Evolutionary conservation across 2,797 vertebrate species (phyloP), one percentile per base, ranked within the genome.

Genomic region (Oreortyx pictus): DNA sequence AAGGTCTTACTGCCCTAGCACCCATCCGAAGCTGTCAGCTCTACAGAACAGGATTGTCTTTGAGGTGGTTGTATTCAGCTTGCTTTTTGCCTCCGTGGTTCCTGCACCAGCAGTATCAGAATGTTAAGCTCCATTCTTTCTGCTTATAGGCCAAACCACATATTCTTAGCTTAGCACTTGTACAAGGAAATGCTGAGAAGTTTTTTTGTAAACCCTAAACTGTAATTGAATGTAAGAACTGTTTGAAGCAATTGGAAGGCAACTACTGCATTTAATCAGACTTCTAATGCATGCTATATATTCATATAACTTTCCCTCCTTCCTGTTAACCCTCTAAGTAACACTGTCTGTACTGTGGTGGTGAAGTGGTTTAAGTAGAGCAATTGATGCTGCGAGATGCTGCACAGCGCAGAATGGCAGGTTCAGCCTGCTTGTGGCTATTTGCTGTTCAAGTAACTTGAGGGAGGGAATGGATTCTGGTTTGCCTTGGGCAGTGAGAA

Each of bases 401-500:
- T 56, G 14, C 44, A 74, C 22, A 2, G 35, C 25, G 39, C 73
- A 75, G 88, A 87, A 64, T 37, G 82, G 75, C 79, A 89, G 70
- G 46, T 71, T 64, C 57, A 82, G 67, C 49, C 81, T 78, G 59
- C 70, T 64, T 70, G 68, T 73, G 71, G 84, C 7, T 41, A 68
- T 65, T 82, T 76, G 66, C 20, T 2, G 7, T 60, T 56, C 20
- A 35, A 54, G 35, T 52, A 78, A 79, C 50, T 37, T 37, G 44
- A 80, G 27, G 64, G 72, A 56, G 57, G 60, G 67, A 85, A 68
- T 82, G 24, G 84, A 79, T 95, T 78, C 62, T 20, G n/a, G 56
- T 74, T 93, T 88, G 80, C 78, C 75, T 88, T 62, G 39, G 78
- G 75, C 61, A 66, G 44, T 29, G 43, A 71, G 54, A 90, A 50